Evolutionary conservation across 2,888 invertebrate species (phyloP), one percentile per base, ranked within the genome.

Genomic region (Nemoura dubitans): DNA sequence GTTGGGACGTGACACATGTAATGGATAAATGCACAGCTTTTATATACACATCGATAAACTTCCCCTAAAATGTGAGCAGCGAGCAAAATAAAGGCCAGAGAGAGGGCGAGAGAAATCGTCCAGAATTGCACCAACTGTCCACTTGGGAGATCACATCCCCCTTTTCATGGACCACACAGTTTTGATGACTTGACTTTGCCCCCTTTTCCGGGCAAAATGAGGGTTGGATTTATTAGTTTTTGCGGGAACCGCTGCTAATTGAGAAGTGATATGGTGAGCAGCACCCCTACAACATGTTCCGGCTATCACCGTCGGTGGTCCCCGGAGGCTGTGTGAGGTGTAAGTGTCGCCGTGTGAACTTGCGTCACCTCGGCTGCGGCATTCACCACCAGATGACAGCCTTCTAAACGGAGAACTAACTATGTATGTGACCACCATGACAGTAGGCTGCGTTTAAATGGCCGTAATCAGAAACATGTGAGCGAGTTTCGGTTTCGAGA

Each of bases 221-320:
- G 87, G 78, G 59, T 83, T 59, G 87, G 87, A 87, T 87, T 87
- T 87, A 87, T 87, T 87, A 87, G 87, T 36, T 86, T 84, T 86
- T 82, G 86, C 76, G 87, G 80, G 86, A 83, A 78, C 30, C 76
- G 85, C 14, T 76, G 84, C 87, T 87, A 87, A 87, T 87, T 87
- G 87, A 80, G 81, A 84, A 85, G 43, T 86, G 86, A 87, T 86
- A 86, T 83, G 87, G 83, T 87, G 59, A 7, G 76, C 86, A 87
- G 82, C 21, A 59, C 59, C 59, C 59, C 36, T n/a, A 36, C 36
- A 10, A 36, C 36, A 36, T 36, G 36, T 36, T 36, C 36, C 80
- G 42, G 87, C 29, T 85, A 30, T 83, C 87, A 80, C 85, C 14
- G 87, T 80, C 59, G 87, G 87, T 87, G 87, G 87, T 87, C 87